Base-by-base conservation (phyloP, 2,797 vertebrate species). In the Micromesistius poutassou region DNA sequence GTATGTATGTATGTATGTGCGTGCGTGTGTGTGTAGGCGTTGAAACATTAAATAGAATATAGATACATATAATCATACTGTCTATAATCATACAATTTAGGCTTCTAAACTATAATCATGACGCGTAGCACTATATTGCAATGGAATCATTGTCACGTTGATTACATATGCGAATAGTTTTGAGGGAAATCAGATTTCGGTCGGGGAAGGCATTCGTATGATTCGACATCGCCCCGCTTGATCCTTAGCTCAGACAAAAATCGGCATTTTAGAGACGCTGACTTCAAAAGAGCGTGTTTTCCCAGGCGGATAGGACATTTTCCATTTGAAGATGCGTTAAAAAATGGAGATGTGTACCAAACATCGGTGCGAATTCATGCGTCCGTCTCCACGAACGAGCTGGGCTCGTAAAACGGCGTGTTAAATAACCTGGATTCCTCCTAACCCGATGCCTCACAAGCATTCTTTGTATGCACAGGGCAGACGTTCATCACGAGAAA, bases 21-120 rank as follows among this genome's bases (percentile, higher is more conserved):
- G 78, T 78, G 22, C 77, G 82, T 73, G 81, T 81, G 80, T 86
- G 94, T 95, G 96, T 95, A 95, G 94, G 96, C 95, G 96, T 95
- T 94, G 91, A 94, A 95, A 94, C 92, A 89, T 93, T 91, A 92
- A 93, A 91, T 95, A 94, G 94, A 79, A 79, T 86, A 76, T 71
- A 81, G 78, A 85, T 74, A 74, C 76, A 14, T 50, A 5, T 50
- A 50, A 62, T 25, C 22, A 62, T 62, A 25, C 22, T 25, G 55
- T 62, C 55, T 8, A 62, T n/a, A 62, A 62, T 62, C 22, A 62
- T 25, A 62, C 55, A 62, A 62, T 62, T 8, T 9, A 62, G 46
- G 14, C 46, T 50, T 62, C n/a, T 22, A 9, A 25, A 25, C 55
- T 25, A 62, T 25, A 62, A 8, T n/a, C 55, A 62, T 62, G 1